phyloP scores from a whole-genome alignment of 2,797 vertebrate species.

The Scolopax rusticola region DNA sequence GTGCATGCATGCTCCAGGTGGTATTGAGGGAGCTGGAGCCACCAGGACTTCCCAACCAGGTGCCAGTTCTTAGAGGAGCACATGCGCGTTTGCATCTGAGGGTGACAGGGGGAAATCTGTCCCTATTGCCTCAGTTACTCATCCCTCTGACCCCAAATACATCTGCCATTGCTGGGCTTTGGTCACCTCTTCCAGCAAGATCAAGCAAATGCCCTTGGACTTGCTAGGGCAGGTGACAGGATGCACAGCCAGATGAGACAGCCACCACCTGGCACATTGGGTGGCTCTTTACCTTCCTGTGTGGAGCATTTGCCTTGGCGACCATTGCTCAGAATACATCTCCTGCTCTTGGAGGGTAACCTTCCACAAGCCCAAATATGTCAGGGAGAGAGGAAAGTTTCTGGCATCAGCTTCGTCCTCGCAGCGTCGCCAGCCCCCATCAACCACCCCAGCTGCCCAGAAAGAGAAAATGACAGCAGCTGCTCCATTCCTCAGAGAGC shows the following conservation, averaged over 20 bases:
- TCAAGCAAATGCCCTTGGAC: fast-evolving
- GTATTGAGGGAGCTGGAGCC: background rate
- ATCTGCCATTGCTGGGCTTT: background rate
- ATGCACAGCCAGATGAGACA: fast-evolving
- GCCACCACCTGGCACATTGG: fast-evolving
- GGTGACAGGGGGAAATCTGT: fast-evolving
- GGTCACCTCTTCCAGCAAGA: background rate
- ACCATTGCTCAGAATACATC: background rate
- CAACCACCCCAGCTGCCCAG: background rate
- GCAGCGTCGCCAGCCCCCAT: background rate
- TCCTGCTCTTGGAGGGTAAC: background rate
- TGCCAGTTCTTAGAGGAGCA: background rate
- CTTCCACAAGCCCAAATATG: background rate
- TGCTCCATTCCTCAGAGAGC: background rate
- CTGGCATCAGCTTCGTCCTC: background rate
- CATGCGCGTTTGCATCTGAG: fast-evolving
- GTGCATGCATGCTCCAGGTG: background rate
- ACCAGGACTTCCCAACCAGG: background rate
- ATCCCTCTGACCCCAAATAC: background rate
- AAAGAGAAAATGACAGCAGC: background rate
- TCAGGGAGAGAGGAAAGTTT: background rate
- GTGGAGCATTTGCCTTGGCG: background rate
- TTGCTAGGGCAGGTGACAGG: fast-evolving
- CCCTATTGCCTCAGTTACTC: background rate
- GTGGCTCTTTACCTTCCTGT: background rate